These are phyloP conservation scores for Fragum fragum DNA, from an alignment of 2,888 invertebrate species.

Conservation along the genomic window DNA sequence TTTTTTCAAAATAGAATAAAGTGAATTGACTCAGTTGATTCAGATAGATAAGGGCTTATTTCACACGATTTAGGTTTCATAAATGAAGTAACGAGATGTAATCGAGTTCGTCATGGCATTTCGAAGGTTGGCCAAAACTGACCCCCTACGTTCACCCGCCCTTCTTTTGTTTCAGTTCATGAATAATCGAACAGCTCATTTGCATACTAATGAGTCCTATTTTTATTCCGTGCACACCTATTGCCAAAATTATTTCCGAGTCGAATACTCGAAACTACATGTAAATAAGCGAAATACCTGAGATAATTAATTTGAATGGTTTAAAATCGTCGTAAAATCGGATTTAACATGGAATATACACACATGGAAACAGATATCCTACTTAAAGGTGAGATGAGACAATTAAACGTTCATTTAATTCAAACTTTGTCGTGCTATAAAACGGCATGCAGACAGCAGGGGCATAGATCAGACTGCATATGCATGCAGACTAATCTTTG, in stretches of 20 bases:
- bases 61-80: no score
- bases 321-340: conserved; percentile 53
- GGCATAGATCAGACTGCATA: no score
- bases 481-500: no score
- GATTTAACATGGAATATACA: conserved; percentile 70
- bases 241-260: conserved; percentile 34
- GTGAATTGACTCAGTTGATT: no score
- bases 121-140: background rate
- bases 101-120: background rate
- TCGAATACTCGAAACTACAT: background rate
- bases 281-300: conserved; percentile 10
- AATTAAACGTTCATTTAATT: background rate
- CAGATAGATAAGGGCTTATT: no score
- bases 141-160: conserved; percentile 48
- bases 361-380: conserved; percentile 77
- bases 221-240: conserved; percentile 56
- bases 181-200: conserved; percentile 67
- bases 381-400: conserved; percentile 72
- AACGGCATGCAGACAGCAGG: background rate
- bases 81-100: no score
- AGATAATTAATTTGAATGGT: conserved; percentile 55
- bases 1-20: no score
- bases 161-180: conserved; percentile 64
- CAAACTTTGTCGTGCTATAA: background rate
- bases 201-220: conserved; percentile 64